A percentile compares a stretch with the other conserved stretches of the same genome.
These are phyloP conservation scores for Oppia nitens DNA, from an alignment of 1,140 invertebrate genomes.

Conservation along the genomic window DNA sequence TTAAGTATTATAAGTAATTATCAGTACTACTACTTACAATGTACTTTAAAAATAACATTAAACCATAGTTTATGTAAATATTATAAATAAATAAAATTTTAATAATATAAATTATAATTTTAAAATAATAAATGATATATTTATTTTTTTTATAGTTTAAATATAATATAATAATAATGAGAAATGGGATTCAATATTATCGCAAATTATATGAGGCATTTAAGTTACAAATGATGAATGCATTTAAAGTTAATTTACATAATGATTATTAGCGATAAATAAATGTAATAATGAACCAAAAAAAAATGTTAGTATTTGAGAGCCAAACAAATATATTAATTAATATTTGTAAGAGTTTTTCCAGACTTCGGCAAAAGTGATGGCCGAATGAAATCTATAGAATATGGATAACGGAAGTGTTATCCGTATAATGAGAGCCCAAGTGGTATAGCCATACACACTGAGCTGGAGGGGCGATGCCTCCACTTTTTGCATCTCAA, in stretches of 20 bases:
- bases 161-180: neutral
- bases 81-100: slow-evolving; percentile 6
- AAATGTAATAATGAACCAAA: neutral
- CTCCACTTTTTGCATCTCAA: slow-evolving; percentile 81
- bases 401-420: slow-evolving; percentile 90
- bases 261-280: neutral
- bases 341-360: slow-evolving; percentile 84
- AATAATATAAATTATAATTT: neutral
- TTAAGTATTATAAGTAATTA: too few relatives aligned
- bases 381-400: slow-evolving; percentile 75
- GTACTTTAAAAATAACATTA: too few relatives aligned
- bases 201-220: neutral
- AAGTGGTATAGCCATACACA: slow-evolving; percentile 83
- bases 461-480: slow-evolving; percentile 75
- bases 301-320: neutral
- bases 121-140: neutral
- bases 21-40: too few relatives aligned
- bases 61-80: neutral
- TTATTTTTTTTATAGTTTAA: neutral
- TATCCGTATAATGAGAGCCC: slow-evolving; percentile 81
- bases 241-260: neutral
- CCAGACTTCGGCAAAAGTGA: slow-evolving; percentile 93
- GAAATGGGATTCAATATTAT: too few relatives aligned
- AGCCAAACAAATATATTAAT: neutral
- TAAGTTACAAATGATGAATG: neutral